Conservation (phyloP, 2,113 vertebrate genomes). For the Gadus chalcogrammus region DNA sequence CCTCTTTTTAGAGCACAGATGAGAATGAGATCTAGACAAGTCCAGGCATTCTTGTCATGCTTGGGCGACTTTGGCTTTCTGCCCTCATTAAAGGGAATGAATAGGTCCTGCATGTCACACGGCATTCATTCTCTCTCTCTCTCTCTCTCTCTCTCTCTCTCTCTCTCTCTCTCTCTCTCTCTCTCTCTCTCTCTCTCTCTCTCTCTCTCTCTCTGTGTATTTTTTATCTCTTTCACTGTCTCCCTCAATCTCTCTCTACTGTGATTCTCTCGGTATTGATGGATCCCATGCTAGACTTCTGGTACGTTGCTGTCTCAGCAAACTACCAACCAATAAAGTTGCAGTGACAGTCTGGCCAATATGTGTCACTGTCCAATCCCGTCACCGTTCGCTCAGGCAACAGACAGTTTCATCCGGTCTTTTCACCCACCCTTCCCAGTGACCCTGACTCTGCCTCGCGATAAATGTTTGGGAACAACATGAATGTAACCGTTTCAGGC, state of each 20-base stretch:
- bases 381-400: constrained; percentile 22
- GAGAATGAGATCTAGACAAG: too few relatives aligned
- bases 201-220: background rate
- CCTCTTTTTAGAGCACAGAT: too few relatives aligned
- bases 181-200: background rate
- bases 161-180: background rate
- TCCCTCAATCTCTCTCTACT: background rate
- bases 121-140: background rate
- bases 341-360: constrained; percentile 3
- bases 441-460: background rate
- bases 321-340: constrained; percentile 16
- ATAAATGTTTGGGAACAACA: constrained; percentile 17
- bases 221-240: background rate
- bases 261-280: constrained; percentile 12
- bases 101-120: background rate
- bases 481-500: background rate
- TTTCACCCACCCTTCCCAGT: too few relatives aligned
- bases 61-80: too few relatives aligned
- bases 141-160: background rate
- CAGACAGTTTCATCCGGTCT: too few relatives aligned
- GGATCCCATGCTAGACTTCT: background rate
- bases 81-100: background rate
- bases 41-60: too few relatives aligned
- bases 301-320: constrained; percentile 21
- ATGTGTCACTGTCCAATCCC: constrained; percentile 22